These are phyloP conservation scores for Achroia grisella DNA, from an alignment of 1,140 invertebrate genomes.

Conservation along the genomic window DNA sequence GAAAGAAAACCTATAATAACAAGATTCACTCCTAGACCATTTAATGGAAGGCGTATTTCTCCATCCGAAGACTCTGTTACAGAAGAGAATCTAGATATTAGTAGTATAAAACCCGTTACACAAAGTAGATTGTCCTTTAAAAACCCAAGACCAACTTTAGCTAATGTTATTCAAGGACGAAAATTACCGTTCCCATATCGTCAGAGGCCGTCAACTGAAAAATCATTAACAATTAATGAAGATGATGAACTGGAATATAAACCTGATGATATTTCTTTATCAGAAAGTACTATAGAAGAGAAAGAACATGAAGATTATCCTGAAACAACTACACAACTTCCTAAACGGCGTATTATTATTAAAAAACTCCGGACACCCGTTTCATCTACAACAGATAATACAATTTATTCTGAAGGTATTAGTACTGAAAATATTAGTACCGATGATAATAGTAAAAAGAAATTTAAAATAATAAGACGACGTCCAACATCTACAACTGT, in stretches of 20 bases:
- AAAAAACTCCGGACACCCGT: conserved; percentile 41
- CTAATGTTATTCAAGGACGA: conserved; percentile 30
- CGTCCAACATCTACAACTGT: conserved; percentile 40
- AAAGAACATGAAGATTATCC: conserved; percentile 58
- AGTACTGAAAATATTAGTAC: conserved; percentile 27
- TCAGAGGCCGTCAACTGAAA: conserved; percentile 22
- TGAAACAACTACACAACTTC: conserved; percentile 18
- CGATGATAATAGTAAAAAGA: conserved; percentile 45
- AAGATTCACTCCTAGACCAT: conserved; percentile 64
- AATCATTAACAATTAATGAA: conserved; percentile 18
- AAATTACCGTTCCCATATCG: conserved; percentile 47
- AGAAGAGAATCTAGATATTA: conserved; percentile 11
- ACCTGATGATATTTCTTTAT: conserved; percentile 73
- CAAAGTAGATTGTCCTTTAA: conserved; percentile 32
- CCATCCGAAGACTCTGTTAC: conserved; percentile 18
- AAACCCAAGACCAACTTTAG: conserved; percentile 24
- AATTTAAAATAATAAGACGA: conserved; percentile 52
- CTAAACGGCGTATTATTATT: conserved; percentile 34
- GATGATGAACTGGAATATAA: conserved; percentile 60
- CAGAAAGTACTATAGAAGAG: conserved; percentile 74
- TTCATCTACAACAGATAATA: conserved; percentile 26
- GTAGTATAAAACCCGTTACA: neutral
- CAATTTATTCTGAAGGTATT: conserved; percentile 24
- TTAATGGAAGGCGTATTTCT: conserved; percentile 24
- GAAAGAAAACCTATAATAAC: conserved; percentile 48